Evolutionary conservation across 2,797 vertebrate genomes (phyloP).

Genomic region (Scolopax bukidnonensis): DNA sequence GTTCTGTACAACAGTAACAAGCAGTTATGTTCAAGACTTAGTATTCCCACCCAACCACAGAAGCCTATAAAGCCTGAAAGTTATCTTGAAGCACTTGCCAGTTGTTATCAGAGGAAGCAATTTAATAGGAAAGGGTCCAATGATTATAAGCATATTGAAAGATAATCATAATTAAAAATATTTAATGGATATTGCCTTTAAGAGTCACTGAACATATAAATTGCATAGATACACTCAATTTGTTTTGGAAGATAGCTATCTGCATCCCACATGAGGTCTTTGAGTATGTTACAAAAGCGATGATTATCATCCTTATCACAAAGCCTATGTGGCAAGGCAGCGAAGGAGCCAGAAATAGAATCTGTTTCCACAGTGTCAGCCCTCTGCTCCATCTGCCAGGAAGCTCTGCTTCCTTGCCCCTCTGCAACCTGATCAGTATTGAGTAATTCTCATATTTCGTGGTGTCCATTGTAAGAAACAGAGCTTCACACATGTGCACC

Average conservation of each 20-base stretch:
- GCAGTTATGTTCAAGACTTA: not conserved
- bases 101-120: not conserved
- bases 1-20: not conserved
- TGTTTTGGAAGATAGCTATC: not conserved
- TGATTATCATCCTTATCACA: not conserved
- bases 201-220: not conserved
- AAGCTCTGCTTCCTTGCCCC: not conserved
- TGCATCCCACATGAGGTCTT: not conserved
- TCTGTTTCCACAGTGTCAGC: not conserved
- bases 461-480: not conserved
- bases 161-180: not conserved
- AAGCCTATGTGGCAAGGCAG: not conserved
- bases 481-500: not conserved
- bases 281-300: not conserved
- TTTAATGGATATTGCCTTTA: not conserved
- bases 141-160: not conserved
- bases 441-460: not conserved
- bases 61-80: not conserved
- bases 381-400: not conserved
- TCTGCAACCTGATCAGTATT: not conserved
- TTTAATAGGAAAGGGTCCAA: not conserved
- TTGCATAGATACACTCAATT: not conserved
- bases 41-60: not conserved
- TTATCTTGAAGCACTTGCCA: not conserved
- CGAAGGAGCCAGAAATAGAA: not conserved